A percentile compares a stretch with the other conserved stretches of the same genome.
Evolutionary conservation across 2,797 vertebrate species (phyloP).

Genomic region (Myiothlypis chrysogaster): DNA sequence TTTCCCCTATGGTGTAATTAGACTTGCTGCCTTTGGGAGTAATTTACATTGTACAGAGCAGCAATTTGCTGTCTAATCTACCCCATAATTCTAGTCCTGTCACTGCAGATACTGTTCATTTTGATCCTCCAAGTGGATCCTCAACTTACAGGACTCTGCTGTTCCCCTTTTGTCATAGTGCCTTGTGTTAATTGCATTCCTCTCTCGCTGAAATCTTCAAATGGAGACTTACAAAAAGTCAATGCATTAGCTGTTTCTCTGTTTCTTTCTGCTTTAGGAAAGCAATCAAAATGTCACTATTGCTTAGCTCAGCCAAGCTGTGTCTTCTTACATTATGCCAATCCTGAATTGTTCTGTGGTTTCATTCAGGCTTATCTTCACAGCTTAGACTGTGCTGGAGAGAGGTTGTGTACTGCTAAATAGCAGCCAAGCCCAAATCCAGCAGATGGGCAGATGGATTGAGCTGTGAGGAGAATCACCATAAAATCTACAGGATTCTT

Average conservation of each 20-base stretch:
- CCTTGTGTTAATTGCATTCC: constrained; percentile 68
- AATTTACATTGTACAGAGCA: constrained; percentile 59
- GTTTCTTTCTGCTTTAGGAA: constrained; percentile 53
- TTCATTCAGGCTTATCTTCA: constrained; percentile 7
- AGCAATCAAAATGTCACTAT: constrained; percentile 32
- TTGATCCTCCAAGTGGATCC: constrained; percentile 67
- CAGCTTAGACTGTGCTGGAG: neutral
- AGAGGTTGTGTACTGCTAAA: neutral
- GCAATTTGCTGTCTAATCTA: constrained; percentile 74
- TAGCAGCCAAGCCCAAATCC: neutral
- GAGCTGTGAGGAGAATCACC: neutral
- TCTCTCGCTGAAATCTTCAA: constrained; percentile 63
- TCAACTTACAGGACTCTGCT: constrained; percentile 64
- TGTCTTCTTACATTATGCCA: neutral
- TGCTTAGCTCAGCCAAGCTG: constrained; percentile 16
- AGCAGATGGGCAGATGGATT: neutral
- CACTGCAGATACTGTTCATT: constrained; percentile 60
- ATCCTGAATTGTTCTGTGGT: neutral
- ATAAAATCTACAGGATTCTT: neutral
- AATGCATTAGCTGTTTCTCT: constrained; percentile 58
- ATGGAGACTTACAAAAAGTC: constrained; percentile 66
- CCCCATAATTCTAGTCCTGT: constrained; percentile 69
- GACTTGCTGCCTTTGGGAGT: constrained; percentile 47
- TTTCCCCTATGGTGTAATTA: constrained; percentile 67
- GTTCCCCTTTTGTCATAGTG: constrained; percentile 62